Evolutionary conservation across 2,888 invertebrate genomes (phyloP), one percentile per base, ranked within the genome.

Genomic region (Alitta virens): DNA sequence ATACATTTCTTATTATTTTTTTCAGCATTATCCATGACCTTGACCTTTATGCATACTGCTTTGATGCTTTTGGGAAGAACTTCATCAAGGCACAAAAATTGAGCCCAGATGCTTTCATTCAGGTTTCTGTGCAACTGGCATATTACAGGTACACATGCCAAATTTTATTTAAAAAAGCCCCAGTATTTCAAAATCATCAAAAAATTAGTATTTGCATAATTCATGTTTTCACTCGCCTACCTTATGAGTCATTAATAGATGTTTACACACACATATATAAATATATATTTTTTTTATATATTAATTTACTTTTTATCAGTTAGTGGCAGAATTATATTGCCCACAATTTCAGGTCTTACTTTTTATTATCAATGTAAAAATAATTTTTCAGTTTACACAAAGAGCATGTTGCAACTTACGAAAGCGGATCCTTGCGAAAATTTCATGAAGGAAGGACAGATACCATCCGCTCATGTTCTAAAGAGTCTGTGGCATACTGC

Each of bases 401-500:
- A 18, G 40, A 40, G 23, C 24, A 51, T 21, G 26, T 54, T 14
- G 56, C 92, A 0, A 92, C 94, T 74, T 97, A 97, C 80, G 97
- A 97, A 83, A 91, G 93, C 0, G 96, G 92, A 0, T 91, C 93
- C 21, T 88, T 92, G 53, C 86, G 96, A 58, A 89, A 90, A 85
- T 96, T 89, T 79, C 84, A 86, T 16, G 88, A 89, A 67, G 95
- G 96, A 0, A 88, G 97, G 62, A 97, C 96, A 0, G 97, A 97
- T 84, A 94, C 94, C 0, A 96, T 98, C 69, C 87, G 97, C 62
- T 93, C 94, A 0, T 94, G 95, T 74, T 92, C 92, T 2, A 82
- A 84, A 5, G 94, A 93, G 79, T 91, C 94, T 0, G 79, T 91
- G 0, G 85, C 86, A 2, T 95, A 95, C 81, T 90, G 95, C 81